These are phyloP conservation scores for Myrmecobius fasciatus DNA, from an alignment of 2,113 vertebrate species.

Conservation along the genomic window DNA sequence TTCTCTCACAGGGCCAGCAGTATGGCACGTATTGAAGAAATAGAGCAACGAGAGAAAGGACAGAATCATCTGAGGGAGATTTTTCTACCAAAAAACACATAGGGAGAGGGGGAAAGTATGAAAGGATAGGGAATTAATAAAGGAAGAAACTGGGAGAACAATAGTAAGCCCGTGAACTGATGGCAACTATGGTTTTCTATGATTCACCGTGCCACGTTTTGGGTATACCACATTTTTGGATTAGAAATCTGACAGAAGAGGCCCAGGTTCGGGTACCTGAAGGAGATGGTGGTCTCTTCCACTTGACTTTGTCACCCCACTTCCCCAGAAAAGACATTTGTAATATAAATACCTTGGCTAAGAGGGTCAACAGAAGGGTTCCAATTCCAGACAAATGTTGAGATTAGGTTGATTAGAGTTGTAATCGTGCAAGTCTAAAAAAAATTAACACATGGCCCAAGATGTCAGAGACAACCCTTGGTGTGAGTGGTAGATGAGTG, in stretches of 20 bases:
- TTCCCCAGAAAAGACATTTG: slow-evolving; percentile 15
- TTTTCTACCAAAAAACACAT: rapidly evolving
- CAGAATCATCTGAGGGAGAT: background rate
- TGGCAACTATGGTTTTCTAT: background rate
- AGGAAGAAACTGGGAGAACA: background rate
- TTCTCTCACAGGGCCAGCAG: background rate
- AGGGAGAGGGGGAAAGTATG: background rate
- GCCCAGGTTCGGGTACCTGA: background rate
- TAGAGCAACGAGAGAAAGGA: slow-evolving; percentile 14
- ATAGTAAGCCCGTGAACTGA: rapidly evolving
- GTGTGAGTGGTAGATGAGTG: background rate
- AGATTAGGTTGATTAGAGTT: background rate
- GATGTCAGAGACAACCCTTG: background rate
- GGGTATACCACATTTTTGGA: background rate
- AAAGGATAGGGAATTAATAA: background rate
- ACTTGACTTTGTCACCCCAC: rapidly evolving
- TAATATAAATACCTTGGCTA: background rate
- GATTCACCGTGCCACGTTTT: rapidly evolving
- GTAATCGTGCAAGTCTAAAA: background rate
- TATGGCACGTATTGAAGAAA: rapidly evolving
- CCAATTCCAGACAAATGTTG: background rate
- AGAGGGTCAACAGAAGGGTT: background rate
- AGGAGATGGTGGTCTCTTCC: background rate
- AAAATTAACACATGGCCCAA: background rate
- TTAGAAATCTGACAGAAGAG: background rate